Base-by-base conservation (phyloP, 2,888 invertebrate genomes). In the Cryptocephalus primarius region DNA sequence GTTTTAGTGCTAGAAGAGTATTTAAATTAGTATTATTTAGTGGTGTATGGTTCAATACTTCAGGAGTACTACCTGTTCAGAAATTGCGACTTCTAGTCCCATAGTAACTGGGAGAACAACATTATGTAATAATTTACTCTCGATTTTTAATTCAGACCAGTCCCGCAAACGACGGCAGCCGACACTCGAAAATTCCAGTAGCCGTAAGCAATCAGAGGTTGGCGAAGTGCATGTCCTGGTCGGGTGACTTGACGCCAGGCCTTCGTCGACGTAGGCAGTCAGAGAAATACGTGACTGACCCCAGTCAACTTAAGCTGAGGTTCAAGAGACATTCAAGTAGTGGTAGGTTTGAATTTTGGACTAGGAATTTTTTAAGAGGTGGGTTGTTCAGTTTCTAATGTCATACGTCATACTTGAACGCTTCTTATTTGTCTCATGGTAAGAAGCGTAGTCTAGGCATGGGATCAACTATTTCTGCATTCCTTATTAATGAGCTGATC, bases 261-360 rank as follows among this genome's bases (percentile, higher is more conserved):
- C 72, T 90, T 36, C 77, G 89, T 13, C 76, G 90, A 33, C 82
- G 88, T 58, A 80, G 86, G 58, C 81, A 82, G 39, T 74, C 75
- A 48, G 89, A 89, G 53, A 91, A 91, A 71, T 90, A 90, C 71
- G 85, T 89, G 31, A 82, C 83, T 32, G 90, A 90, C 72, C 85
- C 86, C 51, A 81, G 85, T 50, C 88, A 90, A 65, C 72, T 89
- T 60, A 86, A 87, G 71, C 75, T 89, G 60, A 76, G 86, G 50
- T 88, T 88, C 73, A 82, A 83, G 62, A 73, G 88, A 55, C 84
- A 70, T 56, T 70, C 69, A 45, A 68, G 59, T 43, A 57, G 58
- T 45, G 60, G 60, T 60, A 51, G 55, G 59, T 55, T 38, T 14
- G 12, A 36, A 4, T 36, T 11, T 6, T 4, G 2, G n/a, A 4